These are phyloP conservation scores for Coccyzus lansbergi DNA, from an alignment of 2,797 vertebrate genomes.

Conservation along the genomic window DNA sequence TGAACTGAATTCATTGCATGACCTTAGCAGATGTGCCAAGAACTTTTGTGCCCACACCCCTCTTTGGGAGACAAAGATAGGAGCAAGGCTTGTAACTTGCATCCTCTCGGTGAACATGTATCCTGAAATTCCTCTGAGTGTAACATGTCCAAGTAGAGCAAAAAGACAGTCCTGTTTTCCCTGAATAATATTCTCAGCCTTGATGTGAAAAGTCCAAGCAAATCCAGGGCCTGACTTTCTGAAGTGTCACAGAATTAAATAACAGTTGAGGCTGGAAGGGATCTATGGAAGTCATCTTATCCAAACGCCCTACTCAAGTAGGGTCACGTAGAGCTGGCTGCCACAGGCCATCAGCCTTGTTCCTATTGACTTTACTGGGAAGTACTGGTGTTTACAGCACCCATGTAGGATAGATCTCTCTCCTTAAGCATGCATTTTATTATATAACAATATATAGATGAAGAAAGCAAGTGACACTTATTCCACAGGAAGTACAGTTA, in stretches of 20 bases:
- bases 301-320: not conserved
- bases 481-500: not conserved
- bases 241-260: not conserved
- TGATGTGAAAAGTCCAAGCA: not conserved
- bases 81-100: not conserved
- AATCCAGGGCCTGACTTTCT: not conserved
- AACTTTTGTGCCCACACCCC: not conserved
- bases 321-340: not conserved
- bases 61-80: not conserved
- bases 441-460: not conserved
- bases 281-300: not conserved
- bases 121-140: not conserved
- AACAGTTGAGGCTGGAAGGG: not conserved
- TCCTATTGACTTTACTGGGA: not conserved
- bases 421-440: not conserved
- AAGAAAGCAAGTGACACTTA: not conserved
- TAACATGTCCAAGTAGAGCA: not conserved
- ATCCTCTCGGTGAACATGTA: not conserved
- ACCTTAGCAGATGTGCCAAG: not conserved
- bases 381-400: not conserved
- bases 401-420: not conserved
- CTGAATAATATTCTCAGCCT: not conserved
- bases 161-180: not conserved
- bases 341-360: not conserved
- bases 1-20: not conserved